Base-by-base conservation (phyloP, 2,797 vertebrate species). In the Lates japonicus region DNA sequence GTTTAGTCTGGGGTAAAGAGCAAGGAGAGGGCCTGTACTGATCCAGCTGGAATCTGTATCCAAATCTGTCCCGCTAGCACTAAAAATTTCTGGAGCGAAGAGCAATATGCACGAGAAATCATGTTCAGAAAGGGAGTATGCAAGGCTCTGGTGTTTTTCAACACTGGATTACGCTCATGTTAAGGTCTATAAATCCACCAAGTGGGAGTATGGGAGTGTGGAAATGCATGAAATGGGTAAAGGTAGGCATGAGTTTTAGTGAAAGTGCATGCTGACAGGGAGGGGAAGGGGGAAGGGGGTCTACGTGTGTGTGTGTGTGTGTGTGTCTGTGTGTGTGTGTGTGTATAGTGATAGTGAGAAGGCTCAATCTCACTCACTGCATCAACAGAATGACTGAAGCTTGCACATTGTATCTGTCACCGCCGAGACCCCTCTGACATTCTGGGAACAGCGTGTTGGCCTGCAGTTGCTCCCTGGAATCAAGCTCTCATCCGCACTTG, bases 381-480 rank as follows among this genome's bases (percentile, higher is more conserved):
- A 83, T 84, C 44, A 71, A 84, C 80, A 81, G 76, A 86, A 68
- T 44, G 86, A 85, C 70, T 65, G 85, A 75, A 81, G 84, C 89
- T 78, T 71, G 88, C 83, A 81, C 77, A 80, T 87, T 87, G 87
- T 90, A 82, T 92, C 92, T 93, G 90, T 93, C 90, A 93, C 49
- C 91, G 70, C 83, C 20, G 64, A 87, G 78, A 78, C 78, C 80
- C 82, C 81, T 86, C 83, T 87, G 88, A 94, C 92, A 87, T 93
- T 92, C 84, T 88, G 87, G 76, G 87, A 90, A 87, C 87, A 83
- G 87, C 57, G 11, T 83, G 87, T 83, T 84, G 85, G 75, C 78
- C 87, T 71, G 78, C 93, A 94, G 94, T 94, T 94, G 92, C 90
- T 94, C 83, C 74, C 48, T 66, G 69, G 85, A 88, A 78, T 93